Evolutionary conservation across 2,113 vertebrate species (phyloP), one percentile per base, ranked within the genome.

Genomic region (Solea senegalensis): DNA sequence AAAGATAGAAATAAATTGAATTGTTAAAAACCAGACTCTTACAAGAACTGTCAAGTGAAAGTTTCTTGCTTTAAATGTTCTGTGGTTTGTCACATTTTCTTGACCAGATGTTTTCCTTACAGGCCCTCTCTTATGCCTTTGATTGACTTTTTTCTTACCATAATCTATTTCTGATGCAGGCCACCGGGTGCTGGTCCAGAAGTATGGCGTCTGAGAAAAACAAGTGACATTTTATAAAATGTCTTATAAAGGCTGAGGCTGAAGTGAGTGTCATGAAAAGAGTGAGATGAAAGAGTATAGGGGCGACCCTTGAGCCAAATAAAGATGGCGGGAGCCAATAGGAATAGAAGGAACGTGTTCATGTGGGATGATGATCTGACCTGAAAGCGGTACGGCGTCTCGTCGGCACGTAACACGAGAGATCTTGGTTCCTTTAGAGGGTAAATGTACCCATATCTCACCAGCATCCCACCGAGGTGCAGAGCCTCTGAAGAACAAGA

Each of bases 381-480:
- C 96, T 98, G 97, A 89, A 98, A 97, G 77, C 96, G 93, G 82
- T 96, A 98, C 10, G 96, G 94, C 0, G 96, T 90, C 44, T 97
- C 96, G 0, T 98, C 95, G 0, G 90, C 90, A 39, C 84, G 88
- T 16, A 98, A 90, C 60, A 90, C 76, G 0, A 95, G 93, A 58
- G 84, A 91, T 65, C 90, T 81, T 0, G 95, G 94, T 61, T 95
- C 95, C 7, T 91, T 95, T 64, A 98, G 93, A 0, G 97, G 95
- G 74, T 97, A 98, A 63, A 98, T 92, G 65, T 97, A 97, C 54
- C 97, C 96, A 0, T 95, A 95, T 78, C 74, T 93, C 71, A 96
- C 93, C 54, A 97, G 90, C 54, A 96, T 93, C 51, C 80, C 88
- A 45, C 96, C 96, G 0, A 96, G 86, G 78, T 97, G 96, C 77